These are phyloP conservation scores for Dromius quadrimaculatus DNA, from an alignment of 2,888 invertebrate species.

Conservation along the genomic window DNA sequence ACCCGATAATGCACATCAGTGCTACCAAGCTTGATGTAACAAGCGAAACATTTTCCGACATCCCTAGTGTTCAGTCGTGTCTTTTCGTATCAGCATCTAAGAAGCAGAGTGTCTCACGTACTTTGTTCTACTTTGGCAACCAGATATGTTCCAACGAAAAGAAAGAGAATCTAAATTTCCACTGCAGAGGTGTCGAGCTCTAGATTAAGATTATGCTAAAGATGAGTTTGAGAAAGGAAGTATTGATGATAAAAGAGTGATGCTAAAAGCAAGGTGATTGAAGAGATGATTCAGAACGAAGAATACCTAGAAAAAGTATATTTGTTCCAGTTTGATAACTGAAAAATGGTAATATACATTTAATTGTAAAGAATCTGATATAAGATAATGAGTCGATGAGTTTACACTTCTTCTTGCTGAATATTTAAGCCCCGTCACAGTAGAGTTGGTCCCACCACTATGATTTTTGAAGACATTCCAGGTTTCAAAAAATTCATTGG, in stretches of 20 bases:
- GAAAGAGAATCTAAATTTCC: not conserved
- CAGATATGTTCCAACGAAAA: not conserved
- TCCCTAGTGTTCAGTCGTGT: not conserved
- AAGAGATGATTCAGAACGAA: not conserved
- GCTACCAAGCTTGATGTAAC: not conserved
- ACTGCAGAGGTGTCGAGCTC: not conserved
- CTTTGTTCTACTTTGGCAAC: too few species aligned
- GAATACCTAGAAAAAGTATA: too few species aligned
- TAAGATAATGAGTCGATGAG: too few species aligned
- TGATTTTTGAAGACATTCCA: too few species aligned
- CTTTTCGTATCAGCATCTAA: constrained; percentile 7
- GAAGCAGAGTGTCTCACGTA: not conserved
- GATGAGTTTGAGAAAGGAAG: not conserved
- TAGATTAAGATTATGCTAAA: constrained; percentile 11
- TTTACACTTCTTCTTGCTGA: too few species aligned
- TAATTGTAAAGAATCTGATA: too few species aligned
- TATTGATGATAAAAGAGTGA: not conserved
- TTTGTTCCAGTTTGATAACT: too few species aligned
- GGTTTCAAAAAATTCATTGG: too few species aligned
- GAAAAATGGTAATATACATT: too few species aligned
- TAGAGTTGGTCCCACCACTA: too few species aligned
- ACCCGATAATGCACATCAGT: constrained; percentile 2
- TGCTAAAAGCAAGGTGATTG: not conserved
- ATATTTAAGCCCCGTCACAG: too few species aligned
- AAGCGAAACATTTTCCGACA: not conserved